These are phyloP conservation scores for Ctena decussata DNA, from an alignment of 2,888 invertebrate genomes.

Conservation along the genomic window DNA sequence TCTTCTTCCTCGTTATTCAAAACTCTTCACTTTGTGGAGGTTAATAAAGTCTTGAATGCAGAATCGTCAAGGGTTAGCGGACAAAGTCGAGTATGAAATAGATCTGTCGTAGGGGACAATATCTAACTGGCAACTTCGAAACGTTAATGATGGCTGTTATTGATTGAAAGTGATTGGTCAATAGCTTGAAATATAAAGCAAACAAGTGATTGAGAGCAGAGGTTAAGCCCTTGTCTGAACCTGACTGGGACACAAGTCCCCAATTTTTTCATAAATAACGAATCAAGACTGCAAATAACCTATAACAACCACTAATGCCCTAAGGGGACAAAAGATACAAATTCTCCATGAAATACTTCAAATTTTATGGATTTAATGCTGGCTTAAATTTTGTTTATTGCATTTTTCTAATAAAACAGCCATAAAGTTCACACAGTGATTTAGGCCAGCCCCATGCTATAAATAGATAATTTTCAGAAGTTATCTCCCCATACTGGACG, in stretches of 20 bases:
- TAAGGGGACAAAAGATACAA: neutral
- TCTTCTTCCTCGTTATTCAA: constrained; percentile 37
- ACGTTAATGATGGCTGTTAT: constrained; percentile 55
- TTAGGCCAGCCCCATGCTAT: no score
- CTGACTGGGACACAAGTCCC: constrained; percentile 31
- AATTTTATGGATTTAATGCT: neutral
- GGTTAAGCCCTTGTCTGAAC: constrained; percentile 54
- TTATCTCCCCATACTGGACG: no score
- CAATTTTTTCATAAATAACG: constrained; percentile 7
- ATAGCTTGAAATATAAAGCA: constrained; percentile 51
- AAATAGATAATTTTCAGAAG: no score
- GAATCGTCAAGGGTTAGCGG: constrained; percentile 60
- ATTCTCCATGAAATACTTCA: neutral
- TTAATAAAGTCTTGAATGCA: constrained; percentile 54
- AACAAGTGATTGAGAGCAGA: constrained; percentile 43
- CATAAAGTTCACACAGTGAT: no score
- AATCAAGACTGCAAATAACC: neutral
- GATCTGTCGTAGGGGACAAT: constrained; percentile 64
- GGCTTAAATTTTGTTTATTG: neutral
- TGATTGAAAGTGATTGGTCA: constrained; percentile 61
- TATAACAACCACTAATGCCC: constrained; percentile 2
- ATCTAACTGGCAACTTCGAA: constrained; percentile 33
- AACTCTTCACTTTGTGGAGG: constrained; percentile 42
- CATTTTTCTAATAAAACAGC: neutral
- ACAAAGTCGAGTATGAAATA: constrained; percentile 59